These are phyloP conservation scores for Sebastes diaconus DNA, from an alignment of 2,797 vertebrate species.

Conservation along the genomic window DNA sequence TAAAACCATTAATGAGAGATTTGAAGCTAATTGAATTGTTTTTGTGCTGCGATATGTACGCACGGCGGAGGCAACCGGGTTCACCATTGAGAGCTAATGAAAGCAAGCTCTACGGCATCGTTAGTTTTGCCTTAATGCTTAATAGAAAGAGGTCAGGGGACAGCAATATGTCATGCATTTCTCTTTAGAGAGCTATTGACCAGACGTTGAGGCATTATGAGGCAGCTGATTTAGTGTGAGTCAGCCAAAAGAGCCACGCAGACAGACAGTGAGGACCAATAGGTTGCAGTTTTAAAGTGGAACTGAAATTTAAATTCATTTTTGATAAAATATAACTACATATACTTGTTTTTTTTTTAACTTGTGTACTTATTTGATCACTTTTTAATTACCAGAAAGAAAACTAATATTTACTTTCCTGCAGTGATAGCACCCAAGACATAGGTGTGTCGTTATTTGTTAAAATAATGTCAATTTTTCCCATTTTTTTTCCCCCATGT, in stretches of 20 bases:
- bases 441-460: too few species aligned
- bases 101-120: conserved; percentile 2
- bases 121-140: conserved; percentile 49
- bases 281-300: not conserved
- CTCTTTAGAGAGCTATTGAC: conserved; percentile 12
- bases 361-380: not conserved
- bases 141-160: conserved; percentile 28
- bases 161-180: conserved; percentile 3
- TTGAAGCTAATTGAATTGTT: conserved; percentile 72
- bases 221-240: conserved; percentile 18
- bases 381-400: not conserved
- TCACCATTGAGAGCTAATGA: conserved; percentile 29
- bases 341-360: not conserved
- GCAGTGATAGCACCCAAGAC: not conserved
- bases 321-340: not conserved
- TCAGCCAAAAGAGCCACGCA: not conserved
- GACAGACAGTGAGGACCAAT: not conserved
- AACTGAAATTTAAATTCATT: not conserved
- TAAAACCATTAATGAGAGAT: conserved; percentile 66
- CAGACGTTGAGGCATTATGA: conserved; percentile 4
- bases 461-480: not conserved
- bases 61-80: not conserved
- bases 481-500: not conserved
- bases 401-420: not conserved
- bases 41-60: conserved; percentile 38